These are phyloP conservation scores for Slavum lentiscoides DNA, from an alignment of 2,888 invertebrate species.

Conservation along the genomic window DNA sequence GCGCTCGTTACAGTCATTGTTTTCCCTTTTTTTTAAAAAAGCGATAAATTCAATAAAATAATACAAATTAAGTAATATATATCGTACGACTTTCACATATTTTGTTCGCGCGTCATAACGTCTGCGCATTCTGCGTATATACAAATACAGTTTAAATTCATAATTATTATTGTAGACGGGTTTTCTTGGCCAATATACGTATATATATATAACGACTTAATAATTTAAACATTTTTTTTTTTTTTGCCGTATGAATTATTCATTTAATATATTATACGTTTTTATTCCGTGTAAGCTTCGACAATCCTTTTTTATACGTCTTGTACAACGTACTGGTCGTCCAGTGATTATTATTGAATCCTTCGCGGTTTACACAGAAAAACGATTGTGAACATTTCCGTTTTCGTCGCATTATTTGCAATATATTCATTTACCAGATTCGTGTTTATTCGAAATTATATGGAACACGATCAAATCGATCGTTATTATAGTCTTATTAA, in stretches of 20 bases:
- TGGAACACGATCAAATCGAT: too few species aligned
- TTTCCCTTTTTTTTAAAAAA: neutral
- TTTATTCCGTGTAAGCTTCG: neutral
- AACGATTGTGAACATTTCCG: too few species aligned
- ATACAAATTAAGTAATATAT: neutral
- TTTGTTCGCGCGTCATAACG: neutral
- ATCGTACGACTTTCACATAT: constrained; percentile 14
- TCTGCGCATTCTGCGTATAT: neutral
- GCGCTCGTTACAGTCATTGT: neutral
- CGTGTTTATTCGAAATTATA: too few species aligned
- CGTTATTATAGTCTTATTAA: too few species aligned
- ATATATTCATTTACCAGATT: too few species aligned
- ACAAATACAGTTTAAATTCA: neutral
- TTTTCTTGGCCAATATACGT: neutral
- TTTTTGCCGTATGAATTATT: too few species aligned
- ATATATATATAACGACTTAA: neutral
- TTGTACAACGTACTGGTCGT: too few species aligned
- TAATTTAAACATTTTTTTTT: neutral
- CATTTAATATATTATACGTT: neutral
- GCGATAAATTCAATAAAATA: neutral
- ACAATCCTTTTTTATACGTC: neutral
- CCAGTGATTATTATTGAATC: neutral
- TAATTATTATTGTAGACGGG: neutral
- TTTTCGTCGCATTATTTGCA: too few species aligned
- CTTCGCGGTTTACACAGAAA: neutral